These are phyloP conservation scores for Megalops atlanticus DNA, from an alignment of 2,113 vertebrate genomes.

Conservation along the genomic window DNA sequence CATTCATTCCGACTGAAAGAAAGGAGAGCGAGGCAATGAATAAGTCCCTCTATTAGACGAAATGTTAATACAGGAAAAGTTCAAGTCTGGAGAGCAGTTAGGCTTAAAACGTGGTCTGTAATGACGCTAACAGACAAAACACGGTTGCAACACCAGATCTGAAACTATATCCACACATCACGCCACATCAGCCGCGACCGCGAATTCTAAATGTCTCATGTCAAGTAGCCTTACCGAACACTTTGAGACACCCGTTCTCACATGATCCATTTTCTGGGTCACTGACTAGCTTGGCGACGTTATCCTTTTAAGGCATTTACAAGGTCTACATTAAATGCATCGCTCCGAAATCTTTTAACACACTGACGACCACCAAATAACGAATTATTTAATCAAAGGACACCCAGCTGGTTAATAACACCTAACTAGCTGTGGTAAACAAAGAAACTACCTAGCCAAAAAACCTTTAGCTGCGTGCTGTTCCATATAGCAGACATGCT, in stretches of 20 bases:
- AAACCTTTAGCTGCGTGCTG: too few relatives aligned
- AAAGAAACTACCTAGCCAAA: too few relatives aligned
- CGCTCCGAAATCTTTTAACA: too few relatives aligned
- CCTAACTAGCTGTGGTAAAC: too few relatives aligned
- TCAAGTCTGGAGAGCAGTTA: too few relatives aligned
- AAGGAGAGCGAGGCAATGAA: background rate
- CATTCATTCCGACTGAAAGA: background rate
- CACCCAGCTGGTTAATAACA: background rate
- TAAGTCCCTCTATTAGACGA: too few relatives aligned
- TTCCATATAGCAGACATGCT: background rate
- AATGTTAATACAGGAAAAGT: too few relatives aligned
- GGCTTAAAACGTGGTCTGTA: too few relatives aligned
- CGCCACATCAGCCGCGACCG: background rate
- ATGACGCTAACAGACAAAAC: too few relatives aligned
- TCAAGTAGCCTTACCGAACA: slow-evolving; percentile 11
- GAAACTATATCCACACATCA: slow-evolving; percentile 60
- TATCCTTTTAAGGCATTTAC: background rate
- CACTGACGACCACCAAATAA: too few relatives aligned
- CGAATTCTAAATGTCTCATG: background rate
- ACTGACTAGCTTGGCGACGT: slow-evolving; percentile 11
- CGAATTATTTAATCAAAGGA: too few relatives aligned
- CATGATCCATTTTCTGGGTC: slow-evolving; percentile 34
- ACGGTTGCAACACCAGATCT: background rate
- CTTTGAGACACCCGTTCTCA: slow-evolving; percentile 4
- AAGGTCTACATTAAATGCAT: background rate